phyloP scores from a whole-genome alignment of 1,140 invertebrate species.

The Tenebrio molitor region DNA sequence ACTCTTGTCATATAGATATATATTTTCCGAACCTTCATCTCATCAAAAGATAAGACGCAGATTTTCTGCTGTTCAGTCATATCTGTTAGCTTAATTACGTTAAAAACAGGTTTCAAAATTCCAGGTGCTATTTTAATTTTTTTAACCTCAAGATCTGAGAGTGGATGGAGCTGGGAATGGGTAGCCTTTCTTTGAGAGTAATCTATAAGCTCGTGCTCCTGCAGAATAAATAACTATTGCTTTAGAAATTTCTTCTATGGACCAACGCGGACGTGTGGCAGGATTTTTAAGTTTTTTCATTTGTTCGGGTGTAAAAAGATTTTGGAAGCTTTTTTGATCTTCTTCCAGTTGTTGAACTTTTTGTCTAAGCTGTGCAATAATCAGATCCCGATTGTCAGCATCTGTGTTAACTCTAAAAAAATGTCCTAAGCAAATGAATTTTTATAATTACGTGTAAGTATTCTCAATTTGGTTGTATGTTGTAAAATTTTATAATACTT shows the following conservation, averaged over 20 bases:
- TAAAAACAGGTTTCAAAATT: constrained; percentile 21
- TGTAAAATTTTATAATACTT: too few relatives aligned
- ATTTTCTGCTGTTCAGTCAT: constrained; percentile 7
- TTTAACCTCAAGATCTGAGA: constrained; percentile 14
- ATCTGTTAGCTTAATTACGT: constrained; percentile 12
- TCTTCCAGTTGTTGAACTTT: neutral
- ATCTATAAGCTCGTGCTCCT: constrained; percentile 15
- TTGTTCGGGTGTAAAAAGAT: constrained; percentile 14
- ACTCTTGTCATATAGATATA: constrained; percentile 39
- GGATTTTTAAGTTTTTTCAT: constrained; percentile 35
- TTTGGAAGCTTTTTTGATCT: neutral
- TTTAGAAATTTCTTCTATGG: constrained; percentile 37
- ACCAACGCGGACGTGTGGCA: neutral
- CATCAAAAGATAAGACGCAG: constrained; percentile 33
- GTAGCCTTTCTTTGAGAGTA: constrained; percentile 35
- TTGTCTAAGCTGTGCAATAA: neutral
- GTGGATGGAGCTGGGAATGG: constrained; percentile 33
- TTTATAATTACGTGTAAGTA: too few relatives aligned
- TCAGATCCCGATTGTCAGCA: too few relatives aligned
- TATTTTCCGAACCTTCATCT: constrained; percentile 44
- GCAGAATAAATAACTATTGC: constrained; percentile 35
- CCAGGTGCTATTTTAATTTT: constrained; percentile 28
- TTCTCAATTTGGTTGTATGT: too few relatives aligned
- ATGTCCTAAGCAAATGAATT: too few relatives aligned
- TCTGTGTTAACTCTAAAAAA: too few relatives aligned